phyloP scores from a whole-genome alignment of 2,797 vertebrate genomes.

The Tiaroga cobitis region DNA sequence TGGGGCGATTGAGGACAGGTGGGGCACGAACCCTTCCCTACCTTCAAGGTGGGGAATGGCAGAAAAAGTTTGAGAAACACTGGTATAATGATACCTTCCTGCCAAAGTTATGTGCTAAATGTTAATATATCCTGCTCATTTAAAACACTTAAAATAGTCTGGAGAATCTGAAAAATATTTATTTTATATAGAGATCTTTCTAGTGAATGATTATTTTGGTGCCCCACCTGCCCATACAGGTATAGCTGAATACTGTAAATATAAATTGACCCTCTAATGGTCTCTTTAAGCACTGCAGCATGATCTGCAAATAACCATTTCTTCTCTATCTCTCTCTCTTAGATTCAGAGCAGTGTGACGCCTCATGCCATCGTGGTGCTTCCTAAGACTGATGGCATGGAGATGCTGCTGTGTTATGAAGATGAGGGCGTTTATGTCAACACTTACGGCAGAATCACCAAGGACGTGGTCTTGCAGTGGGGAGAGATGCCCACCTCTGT shows the following conservation, averaged over 20 bases:
- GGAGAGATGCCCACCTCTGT: conserved; percentile 91
- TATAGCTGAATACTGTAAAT: not conserved
- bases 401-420: conserved; percentile 90
- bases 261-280: conserved; percentile 11
- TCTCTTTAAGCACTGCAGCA: conserved; percentile 58
- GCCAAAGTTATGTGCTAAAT: not conserved
- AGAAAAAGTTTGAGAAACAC: too few relatives aligned
- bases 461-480: conserved; percentile 91
- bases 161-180: too few relatives aligned
- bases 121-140: not conserved
- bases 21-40: too few relatives aligned
- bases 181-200: not conserved
- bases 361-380: conserved; percentile 90
- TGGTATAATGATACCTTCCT: too few relatives aligned
- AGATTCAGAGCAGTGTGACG: conserved; percentile 89
- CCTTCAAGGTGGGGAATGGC: too few relatives aligned
- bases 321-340: conserved; percentile 21
- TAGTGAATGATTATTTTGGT: too few relatives aligned
- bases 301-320: conserved; percentile 28
- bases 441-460: conserved; percentile 88
- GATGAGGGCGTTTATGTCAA: conserved; percentile 90
- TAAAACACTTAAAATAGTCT: not conserved
- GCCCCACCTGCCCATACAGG: not conserved
- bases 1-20: too few relatives aligned
- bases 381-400: conserved; percentile 89